Evolutionary conservation across 2,797 vertebrate species (phyloP), one percentile per base, ranked within the genome.

Genomic region (Esox masquinongy): DNA sequence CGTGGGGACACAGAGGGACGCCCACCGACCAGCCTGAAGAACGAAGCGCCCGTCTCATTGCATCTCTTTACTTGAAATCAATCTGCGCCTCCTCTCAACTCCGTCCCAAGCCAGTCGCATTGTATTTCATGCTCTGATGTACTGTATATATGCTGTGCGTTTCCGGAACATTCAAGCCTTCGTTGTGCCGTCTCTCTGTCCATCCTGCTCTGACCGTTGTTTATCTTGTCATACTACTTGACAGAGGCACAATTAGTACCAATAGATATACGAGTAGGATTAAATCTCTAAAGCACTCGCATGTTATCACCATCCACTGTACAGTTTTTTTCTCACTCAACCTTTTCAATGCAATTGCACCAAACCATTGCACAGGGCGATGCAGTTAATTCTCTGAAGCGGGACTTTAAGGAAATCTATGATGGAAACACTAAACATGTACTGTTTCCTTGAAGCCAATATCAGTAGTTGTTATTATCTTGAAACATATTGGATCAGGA

Each of bases 61-160:
- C 71, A 36, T 73, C 53, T 61, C n/a, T 69, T 47, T 69, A 69
- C 36, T 69, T 69, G 36, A 47, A 47, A 67, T 67, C 63, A 31
- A 26, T 34, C 29, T 59, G 59, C 24, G 17, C 53, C 63, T 31
- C 29, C 63, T 64, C 61, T 66, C 29, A 66, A 66, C 63, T 31
- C 29, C 11, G 50, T 73, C 53, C 36, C 26, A 34, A 53, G 31
- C 53, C 9, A 73, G 59, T 59, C 19, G 14, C 31, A 53, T 51
- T 8, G 49, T 51, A 43, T 73, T 19, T 61, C 51, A 43, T 22
- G n/a, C 56, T 59, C 22, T 63, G 31, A 56, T 34, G 70, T 71
- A 71, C 43, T 53, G 49, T 71, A 53, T 71, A 26, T 50, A 70
- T 51, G 49, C 47, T 71, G 70, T 66, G 67, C 26, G 26, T 53